phyloP scores from a whole-genome alignment of 2,797 vertebrate genomes.

The Cuculus canorus region DNA sequence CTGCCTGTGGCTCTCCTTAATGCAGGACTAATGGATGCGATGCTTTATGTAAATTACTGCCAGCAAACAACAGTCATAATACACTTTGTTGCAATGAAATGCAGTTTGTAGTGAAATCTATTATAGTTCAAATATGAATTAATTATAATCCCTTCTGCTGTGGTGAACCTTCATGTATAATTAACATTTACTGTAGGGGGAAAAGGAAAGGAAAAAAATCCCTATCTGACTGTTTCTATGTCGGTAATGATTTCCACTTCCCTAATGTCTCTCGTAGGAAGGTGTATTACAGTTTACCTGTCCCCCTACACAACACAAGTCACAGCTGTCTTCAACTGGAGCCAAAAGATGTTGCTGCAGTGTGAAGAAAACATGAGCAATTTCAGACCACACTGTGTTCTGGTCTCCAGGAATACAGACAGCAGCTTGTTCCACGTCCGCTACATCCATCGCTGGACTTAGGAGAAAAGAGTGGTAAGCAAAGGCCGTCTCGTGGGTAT shows the following conservation, averaged over 20 bases:
- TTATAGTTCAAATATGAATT: conserved; percentile 76
- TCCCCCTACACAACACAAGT: neutral
- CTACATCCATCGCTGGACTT: neutral
- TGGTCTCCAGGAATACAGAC: neutral
- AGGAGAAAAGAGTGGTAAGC: neutral
- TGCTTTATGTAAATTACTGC: conserved; percentile 47
- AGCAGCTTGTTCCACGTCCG: neutral
- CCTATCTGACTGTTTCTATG: neutral
- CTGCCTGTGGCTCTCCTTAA: conserved; percentile 42
- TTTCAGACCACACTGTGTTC: neutral
- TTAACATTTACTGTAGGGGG: conserved; percentile 64
- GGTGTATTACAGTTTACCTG: conserved; percentile 11
- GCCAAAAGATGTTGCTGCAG: neutral
- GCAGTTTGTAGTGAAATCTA: conserved; percentile 71
- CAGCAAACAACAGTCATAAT: conserved; percentile 45
- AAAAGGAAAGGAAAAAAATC: conserved; percentile 7
- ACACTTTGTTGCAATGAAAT: conserved; percentile 66
- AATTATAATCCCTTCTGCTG: conserved; percentile 77
- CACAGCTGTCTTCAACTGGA: conserved; percentile 14
- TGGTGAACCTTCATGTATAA: conserved; percentile 73
- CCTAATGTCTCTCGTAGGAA: neutral
- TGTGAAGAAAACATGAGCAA: neutral
- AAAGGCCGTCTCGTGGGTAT: neutral
- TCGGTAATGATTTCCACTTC: neutral
- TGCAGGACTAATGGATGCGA: conserved; percentile 33